Percentiles rank a stretch among this genome's conserved stretches.
Conservation (phyloP, 2,888 invertebrate species). For the Sarcophaga variegata region DNA sequence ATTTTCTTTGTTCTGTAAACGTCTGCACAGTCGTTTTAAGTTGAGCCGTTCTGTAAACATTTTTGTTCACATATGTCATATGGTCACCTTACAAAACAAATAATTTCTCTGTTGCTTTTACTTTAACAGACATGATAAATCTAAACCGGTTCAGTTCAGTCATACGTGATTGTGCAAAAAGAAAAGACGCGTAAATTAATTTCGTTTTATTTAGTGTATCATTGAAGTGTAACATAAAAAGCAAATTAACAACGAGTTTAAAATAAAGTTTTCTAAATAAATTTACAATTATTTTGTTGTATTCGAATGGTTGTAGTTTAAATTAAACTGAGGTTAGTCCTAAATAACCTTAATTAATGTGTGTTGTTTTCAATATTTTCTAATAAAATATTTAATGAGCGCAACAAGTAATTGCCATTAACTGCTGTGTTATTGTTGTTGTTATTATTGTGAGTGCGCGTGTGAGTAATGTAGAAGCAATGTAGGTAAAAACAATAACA, state of each 20-base stretch:
- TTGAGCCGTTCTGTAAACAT: no score
- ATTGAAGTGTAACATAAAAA: no score
- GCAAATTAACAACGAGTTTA: no score
- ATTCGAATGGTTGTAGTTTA: background rate
- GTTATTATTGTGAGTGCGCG: background rate
- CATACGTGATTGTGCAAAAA: background rate
- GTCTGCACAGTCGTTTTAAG: no score
- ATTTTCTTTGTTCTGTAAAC: no score
- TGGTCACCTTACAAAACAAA: background rate
- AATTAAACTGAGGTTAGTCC: no score
- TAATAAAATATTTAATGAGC: constrained; percentile 18
- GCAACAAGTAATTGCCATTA: background rate
- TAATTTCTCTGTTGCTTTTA: constrained; percentile 6
- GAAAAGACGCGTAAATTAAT: no score
- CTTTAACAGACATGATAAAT: background rate
- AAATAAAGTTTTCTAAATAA: no score
- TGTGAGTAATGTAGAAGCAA: constrained; percentile 4
- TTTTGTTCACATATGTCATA: background rate
- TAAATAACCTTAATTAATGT: no score
- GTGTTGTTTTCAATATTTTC: background rate
- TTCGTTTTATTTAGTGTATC: no score
- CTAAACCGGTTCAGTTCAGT: background rate
- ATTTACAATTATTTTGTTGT: no score
- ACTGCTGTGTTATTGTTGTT: no score
- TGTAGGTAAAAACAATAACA: constrained; percentile 25